These are phyloP conservation scores for Catharus minimus DNA, from an alignment of 2,113 vertebrate genomes.

Conservation along the genomic window DNA sequence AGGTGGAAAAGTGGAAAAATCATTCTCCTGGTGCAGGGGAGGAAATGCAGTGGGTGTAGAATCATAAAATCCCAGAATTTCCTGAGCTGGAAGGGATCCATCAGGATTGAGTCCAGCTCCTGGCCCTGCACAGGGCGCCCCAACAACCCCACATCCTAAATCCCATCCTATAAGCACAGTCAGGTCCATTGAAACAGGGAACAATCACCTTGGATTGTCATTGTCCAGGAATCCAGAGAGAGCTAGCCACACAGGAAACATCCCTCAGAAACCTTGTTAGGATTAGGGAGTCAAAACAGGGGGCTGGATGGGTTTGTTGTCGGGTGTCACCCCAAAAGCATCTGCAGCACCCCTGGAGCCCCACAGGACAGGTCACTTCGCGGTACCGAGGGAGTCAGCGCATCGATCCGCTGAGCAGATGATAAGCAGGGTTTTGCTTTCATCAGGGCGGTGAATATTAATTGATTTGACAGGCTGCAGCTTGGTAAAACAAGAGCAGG, in stretches of 20 bases:
- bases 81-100: background rate
- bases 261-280: background rate
- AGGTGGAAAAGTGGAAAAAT: background rate
- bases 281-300: background rate
- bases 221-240: background rate
- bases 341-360: background rate
- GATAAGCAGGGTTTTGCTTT: slow-evolving; percentile 41
- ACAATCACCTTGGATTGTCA: background rate
- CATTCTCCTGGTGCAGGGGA: background rate
- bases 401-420: background rate
- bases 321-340: background rate
- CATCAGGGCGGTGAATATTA: slow-evolving; percentile 53
- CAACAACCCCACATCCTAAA: background rate
- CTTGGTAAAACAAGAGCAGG: slow-evolving; percentile 53
- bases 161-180: background rate
- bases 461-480: slow-evolving; percentile 64
- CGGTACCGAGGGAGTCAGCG: background rate
- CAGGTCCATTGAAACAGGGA: background rate
- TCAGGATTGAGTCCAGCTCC: background rate
- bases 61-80: background rate
- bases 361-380: slow-evolving; percentile 9
- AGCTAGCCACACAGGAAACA: background rate
- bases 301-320: background rate
- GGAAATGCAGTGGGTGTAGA: background rate
- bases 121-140: background rate